A percentile compares a stretch with the other conserved stretches of the same genome.
These are phyloP conservation scores for Sycon ciliatum DNA, from an alignment of 37 sponge, comb jelly and placozoan species.

Conservation along the genomic window DNA sequence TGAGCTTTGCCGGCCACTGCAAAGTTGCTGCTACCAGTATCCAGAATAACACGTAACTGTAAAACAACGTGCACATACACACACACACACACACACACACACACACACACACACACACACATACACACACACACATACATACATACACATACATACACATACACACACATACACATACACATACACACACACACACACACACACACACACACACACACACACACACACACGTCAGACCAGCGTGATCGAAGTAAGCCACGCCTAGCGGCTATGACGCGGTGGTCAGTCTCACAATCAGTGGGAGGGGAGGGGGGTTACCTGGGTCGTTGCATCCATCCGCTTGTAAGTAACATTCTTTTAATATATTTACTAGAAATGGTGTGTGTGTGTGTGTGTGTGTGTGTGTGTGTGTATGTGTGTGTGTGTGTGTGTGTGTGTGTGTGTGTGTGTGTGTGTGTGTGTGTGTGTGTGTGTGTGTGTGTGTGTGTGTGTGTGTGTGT, in stretches of 20 bases:
- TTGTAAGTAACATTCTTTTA: too few species aligned
- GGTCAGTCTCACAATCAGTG: too few species aligned
- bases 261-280: too few species aligned
- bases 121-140: neutral
- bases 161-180: neutral
- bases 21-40: conserved; percentile 38
- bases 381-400: conserved; percentile 31
- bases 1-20: conserved; percentile 25
- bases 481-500: too few species aligned
- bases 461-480: too few species aligned
- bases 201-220: conserved; percentile 5
- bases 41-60: conserved; percentile 30
- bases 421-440: conserved; percentile 22
- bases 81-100: neutral
- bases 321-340: too few species aligned
- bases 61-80: neutral
- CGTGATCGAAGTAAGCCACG: too few species aligned
- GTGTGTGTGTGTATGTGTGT: conserved; percentile 32
- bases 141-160: neutral
- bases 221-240: neutral
- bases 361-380: too few species aligned
- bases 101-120: conserved; percentile 13
- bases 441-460: conserved; percentile 24
- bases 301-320: too few species aligned
- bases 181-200: conserved; percentile 1